Base-by-base conservation (phyloP, 2,113 vertebrate species). In the Henicopernis longicauda region DNA sequence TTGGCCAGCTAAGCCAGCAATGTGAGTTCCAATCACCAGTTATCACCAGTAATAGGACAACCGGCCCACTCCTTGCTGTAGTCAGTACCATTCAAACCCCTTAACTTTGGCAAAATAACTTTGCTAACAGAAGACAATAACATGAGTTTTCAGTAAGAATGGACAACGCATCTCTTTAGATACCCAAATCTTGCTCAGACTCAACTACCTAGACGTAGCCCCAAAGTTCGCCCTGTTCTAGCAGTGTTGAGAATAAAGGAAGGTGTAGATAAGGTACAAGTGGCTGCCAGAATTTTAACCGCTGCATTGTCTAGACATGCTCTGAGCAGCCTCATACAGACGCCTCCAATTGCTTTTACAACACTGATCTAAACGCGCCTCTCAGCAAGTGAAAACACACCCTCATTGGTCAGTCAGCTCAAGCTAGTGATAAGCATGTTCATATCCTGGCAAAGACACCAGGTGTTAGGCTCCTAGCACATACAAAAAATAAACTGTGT, bases 271-370 rank as follows among this genome's bases (percentile, higher is more conserved):
- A 80, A 93, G 69, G 42, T n/a, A 11, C 6, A 16, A 50, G 93
- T 6, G 26, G 86, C 77, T 95, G 93, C 54, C 95, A 90, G 94
- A 40, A 65, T 67, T 59, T 61, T 52, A 70, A 59, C 65, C 17
- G 3, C 89, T 81, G 95, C 5, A 7, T 20, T 97, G 97, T 80
- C 95, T 77, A 42, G 95, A 90, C 97, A 96, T 4, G 97, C 94
- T 80, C 11, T 1, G 20, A 93, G 86, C 96, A 93, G 95, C 88
- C 92, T 81, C 77, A 13, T 29, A 20, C 71, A 63, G 89, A 73
- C 93, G 50, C 95, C 95, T 95, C 95, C 97, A 97, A 94, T 97
- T 71, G 96, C 94, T 94, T 91, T 95, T 89, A 91, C 95, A 96
- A 83, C 86, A 70, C 49, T 9, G 62, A 36, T 67, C 45, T 70